Percentiles rank a stretch among this genome's conserved stretches.
phyloP scores from a whole-genome alignment of 2,888 invertebrate genomes.

The Acleris sparsana region DNA sequence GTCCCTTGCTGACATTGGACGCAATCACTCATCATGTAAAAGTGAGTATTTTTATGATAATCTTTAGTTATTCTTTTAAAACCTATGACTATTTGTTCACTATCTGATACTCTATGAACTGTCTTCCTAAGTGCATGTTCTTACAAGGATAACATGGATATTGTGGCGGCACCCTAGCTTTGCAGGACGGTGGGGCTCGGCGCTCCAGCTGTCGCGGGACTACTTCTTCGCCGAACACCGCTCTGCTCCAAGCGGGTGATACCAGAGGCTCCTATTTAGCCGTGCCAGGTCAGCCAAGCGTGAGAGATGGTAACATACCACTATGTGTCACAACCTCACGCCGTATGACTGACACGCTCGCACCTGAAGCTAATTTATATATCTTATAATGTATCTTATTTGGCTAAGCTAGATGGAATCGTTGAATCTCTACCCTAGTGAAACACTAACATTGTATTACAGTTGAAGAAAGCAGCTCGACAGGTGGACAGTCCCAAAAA shows the following conservation, averaged over 20 bases:
- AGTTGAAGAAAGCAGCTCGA: conserved; percentile 80
- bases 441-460: conserved; percentile 69
- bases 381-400: conserved; percentile 36
- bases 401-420: conserved; percentile 40
- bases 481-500: conserved; percentile 75
- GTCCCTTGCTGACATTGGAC: conserved; percentile 97
- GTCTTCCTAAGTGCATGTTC: conserved; percentile 22
- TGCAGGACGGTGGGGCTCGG: conserved; percentile 79
- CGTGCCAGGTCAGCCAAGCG: conserved; percentile 82
- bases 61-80: not conserved
- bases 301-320: conserved; percentile 55
- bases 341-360: conserved; percentile 62
- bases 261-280: conserved; percentile 85
- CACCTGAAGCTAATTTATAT: conserved; percentile 61
- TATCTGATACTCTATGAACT: conserved; percentile 7
- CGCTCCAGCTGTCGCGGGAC: conserved; percentile 75
- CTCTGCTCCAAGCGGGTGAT: conserved; percentile 81
- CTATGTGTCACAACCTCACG: conserved; percentile 62
- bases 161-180: conserved; percentile 71
- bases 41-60: conserved; percentile 86
- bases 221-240: conserved; percentile 77
- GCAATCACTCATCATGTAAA: conserved; percentile 96
- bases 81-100: conserved; percentile 25
- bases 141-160: conserved; percentile 42
- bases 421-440: conserved; percentile 35